A percentile compares a stretch with the other conserved stretches of the same genome.
Evolutionary conservation across 2,797 vertebrate species (phyloP).

Genomic region (Bufotes viridis): DNA sequence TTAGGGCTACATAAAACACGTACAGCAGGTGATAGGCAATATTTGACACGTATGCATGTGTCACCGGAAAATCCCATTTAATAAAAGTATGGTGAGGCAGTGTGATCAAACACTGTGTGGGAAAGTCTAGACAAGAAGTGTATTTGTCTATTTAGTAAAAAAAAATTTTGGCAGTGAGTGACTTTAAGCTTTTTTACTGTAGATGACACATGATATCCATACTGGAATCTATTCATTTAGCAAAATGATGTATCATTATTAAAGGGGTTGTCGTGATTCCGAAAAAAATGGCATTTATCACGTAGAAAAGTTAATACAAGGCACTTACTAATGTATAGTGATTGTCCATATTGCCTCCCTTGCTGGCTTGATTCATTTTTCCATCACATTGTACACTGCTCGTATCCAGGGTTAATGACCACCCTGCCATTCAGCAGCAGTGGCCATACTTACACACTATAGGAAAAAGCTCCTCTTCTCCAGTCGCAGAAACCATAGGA

Average conservation of each 20-base stretch:
- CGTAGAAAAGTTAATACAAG: too few relatives aligned
- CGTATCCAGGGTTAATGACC: too few relatives aligned
- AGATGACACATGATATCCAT: background rate
- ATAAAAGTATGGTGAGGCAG: slow-evolving; percentile 16
- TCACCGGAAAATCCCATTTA: slow-evolving; percentile 52
- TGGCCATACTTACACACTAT: too few relatives aligned
- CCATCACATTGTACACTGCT: too few relatives aligned
- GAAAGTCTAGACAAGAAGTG: slow-evolving; percentile 54
- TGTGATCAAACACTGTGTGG: slow-evolving; percentile 53
- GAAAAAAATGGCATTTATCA: too few relatives aligned
- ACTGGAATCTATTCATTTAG: background rate
- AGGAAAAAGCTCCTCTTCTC: too few relatives aligned
- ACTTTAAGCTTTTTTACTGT: background rate
- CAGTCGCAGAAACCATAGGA: too few relatives aligned
- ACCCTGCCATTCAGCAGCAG: too few relatives aligned
- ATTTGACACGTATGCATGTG: slow-evolving; percentile 39
- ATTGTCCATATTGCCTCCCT: too few relatives aligned
- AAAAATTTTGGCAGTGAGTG: background rate
- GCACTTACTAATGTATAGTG: too few relatives aligned
- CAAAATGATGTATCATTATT: background rate
- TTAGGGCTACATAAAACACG: background rate
- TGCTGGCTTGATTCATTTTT: too few relatives aligned
- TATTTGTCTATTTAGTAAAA: background rate
- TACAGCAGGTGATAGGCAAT: slow-evolving; percentile 26
- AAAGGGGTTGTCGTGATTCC: background rate